phyloP scores from a whole-genome alignment of 2,888 invertebrate species.

The Tricholauxania praeusta region DNA sequence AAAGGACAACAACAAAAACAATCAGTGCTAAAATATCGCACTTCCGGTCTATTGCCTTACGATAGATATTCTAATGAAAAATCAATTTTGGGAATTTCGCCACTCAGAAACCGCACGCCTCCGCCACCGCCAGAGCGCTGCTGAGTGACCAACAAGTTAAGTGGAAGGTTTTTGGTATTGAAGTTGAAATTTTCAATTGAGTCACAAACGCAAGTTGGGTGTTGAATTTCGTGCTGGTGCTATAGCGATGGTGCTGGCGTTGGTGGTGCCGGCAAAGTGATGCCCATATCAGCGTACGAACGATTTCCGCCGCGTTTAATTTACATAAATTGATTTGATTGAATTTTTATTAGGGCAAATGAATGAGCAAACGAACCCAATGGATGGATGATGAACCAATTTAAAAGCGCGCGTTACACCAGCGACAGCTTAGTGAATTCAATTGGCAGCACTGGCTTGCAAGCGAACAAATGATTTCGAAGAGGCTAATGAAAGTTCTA shows the following conservation, averaged over 20 bases:
- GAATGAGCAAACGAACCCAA: neutral
- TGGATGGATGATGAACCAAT: constrained; percentile 4
- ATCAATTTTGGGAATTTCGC: constrained; percentile 15
- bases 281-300: neutral
- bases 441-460: neutral
- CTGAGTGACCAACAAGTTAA: neutral
- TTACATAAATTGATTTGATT: constrained; percentile 69
- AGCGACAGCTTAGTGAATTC: neutral
- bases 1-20: neutral
- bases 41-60: constrained; percentile 26
- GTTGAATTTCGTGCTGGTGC: too few species aligned
- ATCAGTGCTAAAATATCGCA: neutral
- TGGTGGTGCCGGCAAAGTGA: too few species aligned
- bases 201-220: too few species aligned
- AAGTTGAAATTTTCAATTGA: too few species aligned
- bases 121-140: neutral
- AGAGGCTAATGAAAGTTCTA: too few species aligned
- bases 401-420: neutral
- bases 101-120: neutral
- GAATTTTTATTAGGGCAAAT: constrained; percentile 63
- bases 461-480: too few species aligned
- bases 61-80: constrained; percentile 26
- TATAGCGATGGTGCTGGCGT: too few species aligned
- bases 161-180: too few species aligned
- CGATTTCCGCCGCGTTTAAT: constrained; percentile 59